Percentiles rank a stretch among this genome's conserved stretches.
These are phyloP conservation scores for Microctenopoma stevenorrisi DNA, from an alignment of 2,797 vertebrate genomes.

Conservation along the genomic window DNA sequence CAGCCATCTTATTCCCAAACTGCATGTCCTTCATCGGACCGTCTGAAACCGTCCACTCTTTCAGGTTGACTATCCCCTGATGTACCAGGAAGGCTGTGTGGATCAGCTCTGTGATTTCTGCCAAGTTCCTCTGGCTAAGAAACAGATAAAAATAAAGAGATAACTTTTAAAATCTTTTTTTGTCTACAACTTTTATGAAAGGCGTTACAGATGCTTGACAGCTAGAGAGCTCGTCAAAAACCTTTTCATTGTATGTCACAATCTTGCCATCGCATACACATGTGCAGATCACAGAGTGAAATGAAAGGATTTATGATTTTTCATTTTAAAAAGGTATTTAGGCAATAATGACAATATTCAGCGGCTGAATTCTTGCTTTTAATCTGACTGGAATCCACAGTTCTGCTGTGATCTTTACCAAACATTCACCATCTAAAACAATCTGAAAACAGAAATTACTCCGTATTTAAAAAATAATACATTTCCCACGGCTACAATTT, in stretches of 20 bases:
- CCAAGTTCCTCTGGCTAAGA: conserved; percentile 93
- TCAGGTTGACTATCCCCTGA: conserved; percentile 94
- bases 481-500: conserved; percentile 22
- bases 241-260: conserved; percentile 43
- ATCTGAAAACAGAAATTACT: conserved; percentile 16
- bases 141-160: conserved; percentile 22
- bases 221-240: conserved; percentile 51
- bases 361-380: not conserved
- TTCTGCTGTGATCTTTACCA: conserved; percentile 6
- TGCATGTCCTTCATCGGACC: conserved; percentile 96
- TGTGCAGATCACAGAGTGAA: conserved; percentile 25
- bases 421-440: not conserved
- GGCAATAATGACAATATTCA: conserved; percentile 7
- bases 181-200: conserved; percentile 30
- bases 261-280: conserved; percentile 14
- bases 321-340: conserved; percentile 20
- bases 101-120: conserved; percentile 97
- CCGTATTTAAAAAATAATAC: conserved; percentile 10
- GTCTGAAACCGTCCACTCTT: conserved; percentile 90
- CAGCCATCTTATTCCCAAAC: conserved; percentile 98
- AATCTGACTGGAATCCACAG: conserved; percentile 23
- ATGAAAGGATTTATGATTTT: conserved; percentile 12
- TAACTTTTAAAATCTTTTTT: conserved; percentile 32
- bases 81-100: conserved; percentile 98
- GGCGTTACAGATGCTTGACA: conserved; percentile 32